phyloP scores from a whole-genome alignment of 92 coral and sea anemone species.

The Actinernus sp. region DNA sequence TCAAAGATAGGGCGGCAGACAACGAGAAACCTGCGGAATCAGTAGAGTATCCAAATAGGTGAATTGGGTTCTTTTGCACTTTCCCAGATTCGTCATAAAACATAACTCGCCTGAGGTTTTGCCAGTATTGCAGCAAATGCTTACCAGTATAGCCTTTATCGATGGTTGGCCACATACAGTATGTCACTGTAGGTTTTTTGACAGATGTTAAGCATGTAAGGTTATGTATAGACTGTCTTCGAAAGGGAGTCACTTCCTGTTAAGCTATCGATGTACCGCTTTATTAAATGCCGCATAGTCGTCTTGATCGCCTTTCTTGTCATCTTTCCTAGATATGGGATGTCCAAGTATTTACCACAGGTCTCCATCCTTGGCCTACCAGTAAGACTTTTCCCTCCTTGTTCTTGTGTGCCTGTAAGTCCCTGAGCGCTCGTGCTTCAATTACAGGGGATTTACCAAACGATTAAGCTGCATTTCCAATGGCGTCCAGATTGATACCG shows the following conservation, averaged over 20 bases:
- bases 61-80: slow-evolving; percentile 14
- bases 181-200: slow-evolving; percentile 21
- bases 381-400: background rate
- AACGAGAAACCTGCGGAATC: slow-evolving; percentile 58
- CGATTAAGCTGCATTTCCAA: slow-evolving; percentile 6
- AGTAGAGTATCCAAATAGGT: slow-evolving; percentile 30
- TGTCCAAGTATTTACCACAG: background rate
- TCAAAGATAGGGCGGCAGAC: slow-evolving; percentile 27
- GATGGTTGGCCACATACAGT: slow-evolving; percentile 36
- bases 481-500: slow-evolving; percentile 7
- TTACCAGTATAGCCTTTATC: slow-evolving; percentile 39
- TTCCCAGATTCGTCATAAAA: slow-evolving; percentile 34
- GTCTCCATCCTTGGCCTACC: background rate
- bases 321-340: background rate
- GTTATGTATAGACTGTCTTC: slow-evolving; percentile 29
- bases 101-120: slow-evolving; percentile 12
- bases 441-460: slow-evolving; percentile 4
- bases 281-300: slow-evolving; percentile 35
- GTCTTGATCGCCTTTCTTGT: slow-evolving; percentile 29
- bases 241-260: slow-evolving; percentile 23
- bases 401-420: background rate
- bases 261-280: slow-evolving; percentile 19
- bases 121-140: slow-evolving; percentile 31
- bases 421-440: slow-evolving; percentile 29
- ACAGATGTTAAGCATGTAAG: slow-evolving; percentile 17